Percentiles rank a stretch among this genome's conserved stretches.
These are phyloP conservation scores for Drosophila trapezifrons DNA, from an alignment of 1,140 invertebrate species.

Conservation along the genomic window DNA sequence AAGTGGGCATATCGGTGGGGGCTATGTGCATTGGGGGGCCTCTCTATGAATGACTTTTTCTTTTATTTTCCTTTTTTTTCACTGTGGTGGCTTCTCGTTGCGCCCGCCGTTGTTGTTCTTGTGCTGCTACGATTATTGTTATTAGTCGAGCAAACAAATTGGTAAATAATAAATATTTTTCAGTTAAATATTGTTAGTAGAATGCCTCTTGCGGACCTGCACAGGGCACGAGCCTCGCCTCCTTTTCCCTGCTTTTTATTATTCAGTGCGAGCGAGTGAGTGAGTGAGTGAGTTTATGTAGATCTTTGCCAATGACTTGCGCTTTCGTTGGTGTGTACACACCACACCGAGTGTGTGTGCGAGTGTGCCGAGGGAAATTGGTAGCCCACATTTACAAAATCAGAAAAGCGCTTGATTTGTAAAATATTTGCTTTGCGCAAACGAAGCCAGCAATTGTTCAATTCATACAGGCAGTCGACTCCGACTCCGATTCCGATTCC, in stretches of 20 bases:
- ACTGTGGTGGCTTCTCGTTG: conserved; percentile 9
- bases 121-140: conserved; percentile 82
- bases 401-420: conserved; percentile 84
- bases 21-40: conserved; percentile 40
- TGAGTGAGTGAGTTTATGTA: conserved; percentile 58
- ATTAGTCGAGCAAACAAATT: conserved; percentile 84
- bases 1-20: conserved; percentile 28
- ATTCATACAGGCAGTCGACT: conserved; percentile 66
- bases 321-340: conserved; percentile 73
- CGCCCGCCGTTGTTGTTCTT: conserved; percentile 23
- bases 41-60: conserved; percentile 70
- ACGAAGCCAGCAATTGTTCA: conserved; percentile 81
- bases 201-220: conserved; percentile 73
- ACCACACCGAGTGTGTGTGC: conserved; percentile 19
- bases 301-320: conserved; percentile 82
- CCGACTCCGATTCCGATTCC: conserved; percentile 24
- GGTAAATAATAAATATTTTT: conserved; percentile 84
- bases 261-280: conserved; percentile 15
- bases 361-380: conserved; percentile 79
- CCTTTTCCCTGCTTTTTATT: conserved; percentile 38
- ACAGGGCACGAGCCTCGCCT: conserved; percentile 63
- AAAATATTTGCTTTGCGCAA: conserved; percentile 83
- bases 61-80: conserved; percentile 17
- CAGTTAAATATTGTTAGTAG: conserved; percentile 84
- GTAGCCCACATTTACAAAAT: conserved; percentile 83